Evolutionary conservation across 35 echinoderm and acorn worm genomes (phyloP).

Genomic region (Acanthaster planci): DNA sequence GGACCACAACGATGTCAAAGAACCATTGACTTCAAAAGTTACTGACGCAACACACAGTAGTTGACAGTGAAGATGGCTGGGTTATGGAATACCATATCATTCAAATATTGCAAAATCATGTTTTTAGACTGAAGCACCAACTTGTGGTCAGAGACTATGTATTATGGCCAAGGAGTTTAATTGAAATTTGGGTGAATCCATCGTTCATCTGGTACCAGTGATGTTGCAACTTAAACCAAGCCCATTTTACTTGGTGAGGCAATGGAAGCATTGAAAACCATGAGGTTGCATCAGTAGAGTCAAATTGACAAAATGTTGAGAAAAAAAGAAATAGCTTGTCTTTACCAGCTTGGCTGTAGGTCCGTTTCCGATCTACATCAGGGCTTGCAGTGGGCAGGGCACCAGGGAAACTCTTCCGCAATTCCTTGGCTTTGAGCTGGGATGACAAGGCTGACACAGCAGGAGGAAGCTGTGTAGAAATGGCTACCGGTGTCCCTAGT

Average conservation of each 20-base stretch:
- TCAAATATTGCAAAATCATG: no score
- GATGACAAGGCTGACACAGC: slow-evolving; percentile 62
- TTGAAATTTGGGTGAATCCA: no score
- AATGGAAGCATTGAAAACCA: background rate
- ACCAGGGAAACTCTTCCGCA: slow-evolving; percentile 9
- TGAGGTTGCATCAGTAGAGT: background rate
- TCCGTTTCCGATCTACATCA: slow-evolving; percentile 26
- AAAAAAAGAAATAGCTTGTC: background rate
- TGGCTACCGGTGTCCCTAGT: slow-evolving; percentile 56
- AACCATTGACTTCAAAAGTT: no score
- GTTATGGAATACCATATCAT: no score
- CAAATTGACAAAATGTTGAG: background rate
- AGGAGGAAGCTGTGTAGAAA: slow-evolving; percentile 66
- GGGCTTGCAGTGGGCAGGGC: slow-evolving; percentile 16
- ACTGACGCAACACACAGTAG: no score
- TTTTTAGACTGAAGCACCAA: no score
- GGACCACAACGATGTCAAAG: no score
- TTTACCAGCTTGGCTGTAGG: slow-evolving; percentile 36
- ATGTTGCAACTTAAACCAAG: background rate
- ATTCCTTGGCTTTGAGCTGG: slow-evolving; percentile 44
- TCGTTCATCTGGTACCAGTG: background rate
- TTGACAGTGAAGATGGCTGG: no score
- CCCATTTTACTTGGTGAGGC: background rate
- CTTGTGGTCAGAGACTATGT: no score
- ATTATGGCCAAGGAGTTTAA: no score